A percentile compares a stretch with the other conserved stretches of the same genome.
Evolutionary conservation across 2,888 invertebrate species (phyloP).

Genomic region (Heliconius charithonia): DNA sequence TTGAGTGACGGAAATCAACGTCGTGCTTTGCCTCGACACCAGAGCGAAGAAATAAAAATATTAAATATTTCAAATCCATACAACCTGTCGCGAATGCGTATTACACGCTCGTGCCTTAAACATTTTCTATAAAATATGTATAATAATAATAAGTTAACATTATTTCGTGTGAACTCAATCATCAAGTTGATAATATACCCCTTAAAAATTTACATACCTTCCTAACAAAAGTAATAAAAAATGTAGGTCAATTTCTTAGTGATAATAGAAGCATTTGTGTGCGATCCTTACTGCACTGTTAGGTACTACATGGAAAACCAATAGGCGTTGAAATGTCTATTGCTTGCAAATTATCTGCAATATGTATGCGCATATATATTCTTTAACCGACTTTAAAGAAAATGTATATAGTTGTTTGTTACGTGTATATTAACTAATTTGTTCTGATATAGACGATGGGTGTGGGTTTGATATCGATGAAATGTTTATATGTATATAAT

Average conservation of each 20-base stretch:
- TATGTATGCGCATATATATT: constrained; percentile 18
- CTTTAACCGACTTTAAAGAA: background rate
- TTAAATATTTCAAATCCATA: background rate
- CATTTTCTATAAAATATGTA: too few species aligned
- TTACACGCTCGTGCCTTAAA: background rate
- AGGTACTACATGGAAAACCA: background rate
- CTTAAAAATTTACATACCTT: background rate
- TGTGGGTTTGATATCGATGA: too few species aligned
- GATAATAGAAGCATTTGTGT: constrained; percentile 18
- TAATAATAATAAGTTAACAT: too few species aligned
- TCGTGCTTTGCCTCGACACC: background rate
- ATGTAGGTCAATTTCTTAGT: constrained; percentile 4
- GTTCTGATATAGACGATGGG: too few species aligned
- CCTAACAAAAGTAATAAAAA: constrained; percentile 12
- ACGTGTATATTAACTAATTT: too few species aligned
- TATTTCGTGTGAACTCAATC: too few species aligned
- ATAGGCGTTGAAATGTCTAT: constrained; percentile 7
- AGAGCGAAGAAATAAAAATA: background rate
- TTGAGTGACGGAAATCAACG: background rate
- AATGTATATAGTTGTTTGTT: background rate
- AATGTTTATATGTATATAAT: too few species aligned
- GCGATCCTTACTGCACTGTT: background rate
- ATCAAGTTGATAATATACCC: background rate
- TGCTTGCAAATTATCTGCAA: constrained; percentile 21
- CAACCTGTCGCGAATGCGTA: background rate